Percentiles rank a stretch among this genome's conserved stretches.
phyloP scores from a whole-genome alignment of 64 coral and sea anemone species.

The Stylophora pistillata region DNA sequence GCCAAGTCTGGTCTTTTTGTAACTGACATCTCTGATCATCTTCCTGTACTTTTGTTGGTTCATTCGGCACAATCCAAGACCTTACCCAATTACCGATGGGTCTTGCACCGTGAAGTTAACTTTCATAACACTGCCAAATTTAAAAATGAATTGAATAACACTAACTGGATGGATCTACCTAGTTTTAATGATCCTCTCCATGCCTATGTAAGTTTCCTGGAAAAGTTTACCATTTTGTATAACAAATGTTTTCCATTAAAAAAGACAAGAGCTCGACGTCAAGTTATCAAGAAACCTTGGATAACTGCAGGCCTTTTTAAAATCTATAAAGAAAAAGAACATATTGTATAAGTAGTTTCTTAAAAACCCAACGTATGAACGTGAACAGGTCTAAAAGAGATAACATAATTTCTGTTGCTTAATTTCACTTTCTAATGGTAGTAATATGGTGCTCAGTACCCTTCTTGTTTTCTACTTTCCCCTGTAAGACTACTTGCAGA shows the following conservation, averaged over 20 bases:
- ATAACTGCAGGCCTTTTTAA: neutral
- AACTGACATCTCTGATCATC: constrained; percentile 23
- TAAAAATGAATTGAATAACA: too few species aligned
- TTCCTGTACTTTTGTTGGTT: neutral
- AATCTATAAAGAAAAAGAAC: constrained; percentile 16
- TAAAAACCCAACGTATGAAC: too few species aligned
- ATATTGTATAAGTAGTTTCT: neutral
- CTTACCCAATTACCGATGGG: too few species aligned
- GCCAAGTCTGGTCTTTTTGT: neutral
- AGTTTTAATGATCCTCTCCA: too few species aligned
- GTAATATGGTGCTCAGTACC: too few species aligned
- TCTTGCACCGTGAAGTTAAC: too few species aligned
- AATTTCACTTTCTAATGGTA: too few species aligned
- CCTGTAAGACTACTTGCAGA: too few species aligned
- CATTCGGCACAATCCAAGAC: too few species aligned
- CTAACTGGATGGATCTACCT: too few species aligned
- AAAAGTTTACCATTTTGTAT: neutral
- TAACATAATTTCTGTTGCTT: neutral
- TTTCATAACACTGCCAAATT: too few species aligned
- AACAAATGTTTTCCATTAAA: constrained; percentile 5
- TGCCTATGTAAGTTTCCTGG: neutral
- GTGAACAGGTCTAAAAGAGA: neutral
- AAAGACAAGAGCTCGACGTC: neutral
- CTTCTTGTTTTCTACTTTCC: too few species aligned
- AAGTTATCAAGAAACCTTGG: neutral